These are phyloP conservation scores for Gandaritis pyraliata DNA, from an alignment of 2,888 invertebrate species.

Conservation along the genomic window DNA sequence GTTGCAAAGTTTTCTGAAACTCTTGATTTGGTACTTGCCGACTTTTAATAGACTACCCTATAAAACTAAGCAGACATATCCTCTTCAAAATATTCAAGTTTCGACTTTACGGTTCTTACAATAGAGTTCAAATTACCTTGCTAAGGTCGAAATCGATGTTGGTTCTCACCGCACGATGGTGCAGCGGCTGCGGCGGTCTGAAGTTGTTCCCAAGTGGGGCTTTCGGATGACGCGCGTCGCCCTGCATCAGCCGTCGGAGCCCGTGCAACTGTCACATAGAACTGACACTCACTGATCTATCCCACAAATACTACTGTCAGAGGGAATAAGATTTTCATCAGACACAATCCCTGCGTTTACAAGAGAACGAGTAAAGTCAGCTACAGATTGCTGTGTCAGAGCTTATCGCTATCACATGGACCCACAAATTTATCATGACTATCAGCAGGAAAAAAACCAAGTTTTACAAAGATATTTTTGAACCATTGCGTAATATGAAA, in stretches of 20 bases:
- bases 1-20: too few species aligned
- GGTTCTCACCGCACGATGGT: conserved; percentile 97
- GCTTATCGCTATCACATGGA: too few species aligned
- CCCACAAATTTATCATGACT: too few species aligned
- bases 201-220: conserved; percentile 97
- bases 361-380: too few species aligned
- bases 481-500: too few species aligned
- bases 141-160: conserved; percentile 97
- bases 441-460: too few species aligned
- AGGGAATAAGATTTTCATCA: too few species aligned
- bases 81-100: not conserved
- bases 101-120: not conserved
- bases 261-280: conserved; percentile 87
- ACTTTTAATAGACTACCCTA: conserved; percentile 12
- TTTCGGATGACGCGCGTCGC: conserved; percentile 93
- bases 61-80: not conserved
- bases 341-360: too few species aligned
- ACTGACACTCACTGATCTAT: conserved; percentile 30
- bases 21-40: not conserved
- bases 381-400: too few species aligned
- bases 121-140: conserved; percentile 79
- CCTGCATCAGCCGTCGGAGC: conserved; percentile 94
- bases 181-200: conserved; percentile 95
- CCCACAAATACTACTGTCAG: not conserved
- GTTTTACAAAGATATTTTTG: too few species aligned